Conservation (phyloP, 1,140 invertebrate species). For the Drosophila yakuba region DNA sequence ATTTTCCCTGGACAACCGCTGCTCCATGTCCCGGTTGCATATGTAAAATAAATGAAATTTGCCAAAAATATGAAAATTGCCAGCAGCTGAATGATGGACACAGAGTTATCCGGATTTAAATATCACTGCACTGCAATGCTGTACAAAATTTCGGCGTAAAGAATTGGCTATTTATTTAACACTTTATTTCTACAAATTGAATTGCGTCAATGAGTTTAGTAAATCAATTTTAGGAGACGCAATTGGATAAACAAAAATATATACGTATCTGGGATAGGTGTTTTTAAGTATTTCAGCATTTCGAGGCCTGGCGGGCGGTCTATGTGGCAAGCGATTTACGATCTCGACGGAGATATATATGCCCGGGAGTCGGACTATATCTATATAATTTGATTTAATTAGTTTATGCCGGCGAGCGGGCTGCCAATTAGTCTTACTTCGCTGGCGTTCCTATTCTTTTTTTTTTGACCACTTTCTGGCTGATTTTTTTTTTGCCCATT, state of each 20-base stretch:
- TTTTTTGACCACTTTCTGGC: not conserved
- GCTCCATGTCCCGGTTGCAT: not conserved
- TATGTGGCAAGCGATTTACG: slow-evolving; percentile 70
- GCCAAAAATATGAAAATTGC: slow-evolving; percentile 10
- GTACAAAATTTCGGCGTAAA: too few relatives aligned
- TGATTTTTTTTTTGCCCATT: not conserved
- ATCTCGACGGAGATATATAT: slow-evolving; percentile 62
- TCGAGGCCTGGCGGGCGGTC: slow-evolving; percentile 20
- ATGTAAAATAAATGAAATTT: slow-evolving; percentile 15
- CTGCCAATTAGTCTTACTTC: slow-evolving; percentile 69
- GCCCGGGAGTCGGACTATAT: slow-evolving; percentile 2
- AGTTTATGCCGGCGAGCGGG: slow-evolving; percentile 60
- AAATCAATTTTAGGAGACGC: slow-evolving; percentile 35
- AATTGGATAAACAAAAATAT: slow-evolving; percentile 26
- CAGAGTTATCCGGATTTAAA: not conserved
- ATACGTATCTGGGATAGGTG: not conserved
- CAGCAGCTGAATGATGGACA: not conserved
- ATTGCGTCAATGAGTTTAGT: slow-evolving; percentile 48
- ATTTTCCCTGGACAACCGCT: not conserved
- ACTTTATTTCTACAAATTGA: slow-evolving; percentile 36
- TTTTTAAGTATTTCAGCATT: too few relatives aligned
- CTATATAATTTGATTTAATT: slow-evolving; percentile 74
- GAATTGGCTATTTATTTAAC: not conserved
- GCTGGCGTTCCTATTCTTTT: slow-evolving; percentile 5
- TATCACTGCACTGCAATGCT: not conserved